Evolutionary conservation across 2,113 vertebrate genomes (phyloP), one percentile per base, ranked within the genome.

Genomic region (Osmerus eperlanus): DNA sequence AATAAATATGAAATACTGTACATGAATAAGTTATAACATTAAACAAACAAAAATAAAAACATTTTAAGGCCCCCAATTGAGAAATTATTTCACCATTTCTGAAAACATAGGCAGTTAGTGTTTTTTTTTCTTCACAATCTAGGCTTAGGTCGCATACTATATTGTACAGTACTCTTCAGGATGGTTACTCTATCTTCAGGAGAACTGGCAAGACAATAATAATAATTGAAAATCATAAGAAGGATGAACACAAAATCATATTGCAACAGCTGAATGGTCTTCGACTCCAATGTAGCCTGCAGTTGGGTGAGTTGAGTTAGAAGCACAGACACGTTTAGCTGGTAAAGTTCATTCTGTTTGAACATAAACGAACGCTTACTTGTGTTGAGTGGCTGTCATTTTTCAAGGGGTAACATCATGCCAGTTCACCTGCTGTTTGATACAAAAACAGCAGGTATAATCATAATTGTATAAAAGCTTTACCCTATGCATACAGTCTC

Each of bases 391-490:
- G 92, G 85, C 83, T 83, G 86, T 84, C 88, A 84, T 81, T 78
- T 84, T 85, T 90, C 85, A 88, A 92, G 74, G 89, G 88, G 89
- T 91, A 88, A 92, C 84, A 93, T 89, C 91, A 88, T 91, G 93
- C 91, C 93, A 91, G 87, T 89, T 78, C 90, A 89, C 89, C 89
- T 92, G 91, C 93, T 90, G 92, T 93, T 93, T 93, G 90, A 89
- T 91, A 93, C 89, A 93, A 92, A 92, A 91, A 92, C 93, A 94
- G 93, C 93, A 90, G 90, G 86, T 94, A 92, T 92, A 41, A 58
- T 94, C 90, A 88, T 91, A 94, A 93, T 92, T 92, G 94, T 97
- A 97, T 93, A 97, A 97, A 99, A 98, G 94, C 93, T 93, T 96
- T 94, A 78, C 90, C 84, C 94, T 94, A 93, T 94, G 89, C 76